These are phyloP conservation scores for Astropecten irregularis DNA, from an alignment of 53 echinoderm and acorn worm species.

Conservation along the genomic window DNA sequence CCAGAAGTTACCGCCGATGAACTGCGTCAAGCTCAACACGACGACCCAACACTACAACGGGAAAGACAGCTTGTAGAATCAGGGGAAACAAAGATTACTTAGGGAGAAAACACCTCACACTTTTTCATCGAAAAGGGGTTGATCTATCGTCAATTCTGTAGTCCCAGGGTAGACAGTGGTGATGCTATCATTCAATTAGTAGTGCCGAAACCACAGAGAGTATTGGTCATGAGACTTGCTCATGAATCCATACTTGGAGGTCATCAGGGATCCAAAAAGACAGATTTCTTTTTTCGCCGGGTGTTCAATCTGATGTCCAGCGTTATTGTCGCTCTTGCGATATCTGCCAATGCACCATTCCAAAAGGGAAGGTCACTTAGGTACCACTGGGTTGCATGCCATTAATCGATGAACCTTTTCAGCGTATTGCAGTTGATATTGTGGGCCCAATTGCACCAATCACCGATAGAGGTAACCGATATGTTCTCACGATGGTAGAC, in stretches of 20 bases:
- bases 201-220: slow-evolving; percentile 38
- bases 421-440: slow-evolving; percentile 53
- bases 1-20: slow-evolving; percentile 24
- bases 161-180: slow-evolving; percentile 30
- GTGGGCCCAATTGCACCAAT: slow-evolving; percentile 44
- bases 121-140: slow-evolving; percentile 18
- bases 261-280: slow-evolving; percentile 50
- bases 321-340: slow-evolving; percentile 61
- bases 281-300: slow-evolving; percentile 50
- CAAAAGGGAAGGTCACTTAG: slow-evolving; percentile 43
- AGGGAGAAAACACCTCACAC: not conserved
- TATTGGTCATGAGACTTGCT: slow-evolving; percentile 32
- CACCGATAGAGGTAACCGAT: slow-evolving; percentile 42
- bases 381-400: slow-evolving; percentile 59
- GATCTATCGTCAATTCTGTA: slow-evolving; percentile 25
- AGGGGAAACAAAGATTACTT: not conserved
- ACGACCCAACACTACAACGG: slow-evolving; percentile 20
- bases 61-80: not conserved
- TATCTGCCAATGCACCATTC: slow-evolving; percentile 62
- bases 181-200: slow-evolving; percentile 35
- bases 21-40: slow-evolving; percentile 28
- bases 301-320: slow-evolving; percentile 37
- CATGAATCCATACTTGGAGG: slow-evolving; percentile 65
- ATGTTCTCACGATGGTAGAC: slow-evolving; percentile 48
- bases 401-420: slow-evolving; percentile 40